Conservation (phyloP, 2,113 vertebrate genomes). For the Tetraodon nigroviridis region DNA sequence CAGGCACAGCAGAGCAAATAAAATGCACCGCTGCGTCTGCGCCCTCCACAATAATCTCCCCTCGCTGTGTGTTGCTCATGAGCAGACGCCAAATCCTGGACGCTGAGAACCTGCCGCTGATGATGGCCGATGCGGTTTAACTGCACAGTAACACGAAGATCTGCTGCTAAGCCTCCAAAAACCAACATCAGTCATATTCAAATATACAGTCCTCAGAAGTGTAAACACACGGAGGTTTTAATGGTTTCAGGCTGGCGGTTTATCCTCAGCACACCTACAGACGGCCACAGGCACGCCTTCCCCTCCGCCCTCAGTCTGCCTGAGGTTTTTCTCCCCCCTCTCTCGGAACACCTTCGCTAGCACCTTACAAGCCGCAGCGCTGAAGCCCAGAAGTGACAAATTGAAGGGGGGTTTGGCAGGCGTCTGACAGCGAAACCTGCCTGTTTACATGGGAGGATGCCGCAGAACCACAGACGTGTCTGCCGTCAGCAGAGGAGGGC, state of each 20-base stretch:
- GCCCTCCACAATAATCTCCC: constrained; percentile 8
- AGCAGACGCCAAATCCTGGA: constrained; percentile 48
- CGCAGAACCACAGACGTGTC: constrained; percentile 63
- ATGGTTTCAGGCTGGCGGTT: constrained; percentile 47
- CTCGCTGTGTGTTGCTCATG: constrained; percentile 23
- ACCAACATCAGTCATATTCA: constrained; percentile 41
- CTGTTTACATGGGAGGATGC: constrained; percentile 71
- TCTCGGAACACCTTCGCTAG: constrained; percentile 55
- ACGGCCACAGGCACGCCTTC: constrained; percentile 52
- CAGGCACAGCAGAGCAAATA: too few relatives aligned
- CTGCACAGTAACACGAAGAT: constrained; percentile 27
- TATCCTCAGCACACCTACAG: constrained; percentile 56
- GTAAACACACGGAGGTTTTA: constrained; percentile 41
- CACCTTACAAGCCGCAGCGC: constrained; percentile 70
- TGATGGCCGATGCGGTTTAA: constrained; percentile 17
- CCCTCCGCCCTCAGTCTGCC: constrained; percentile 51
- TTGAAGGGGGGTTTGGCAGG: constrained; percentile 68
- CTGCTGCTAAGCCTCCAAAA: constrained; percentile 19
- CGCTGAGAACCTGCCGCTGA: constrained; percentile 41
- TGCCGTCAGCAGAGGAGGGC: constrained; percentile 34
- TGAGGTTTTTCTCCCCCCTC: constrained; percentile 51
- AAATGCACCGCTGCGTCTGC: background rate
- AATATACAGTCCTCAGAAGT: constrained; percentile 22
- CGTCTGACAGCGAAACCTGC: constrained; percentile 54
- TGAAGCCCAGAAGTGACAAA: constrained; percentile 65